Conservation (phyloP, 2,113 vertebrate genomes). For the Azemiops feae region DNA sequence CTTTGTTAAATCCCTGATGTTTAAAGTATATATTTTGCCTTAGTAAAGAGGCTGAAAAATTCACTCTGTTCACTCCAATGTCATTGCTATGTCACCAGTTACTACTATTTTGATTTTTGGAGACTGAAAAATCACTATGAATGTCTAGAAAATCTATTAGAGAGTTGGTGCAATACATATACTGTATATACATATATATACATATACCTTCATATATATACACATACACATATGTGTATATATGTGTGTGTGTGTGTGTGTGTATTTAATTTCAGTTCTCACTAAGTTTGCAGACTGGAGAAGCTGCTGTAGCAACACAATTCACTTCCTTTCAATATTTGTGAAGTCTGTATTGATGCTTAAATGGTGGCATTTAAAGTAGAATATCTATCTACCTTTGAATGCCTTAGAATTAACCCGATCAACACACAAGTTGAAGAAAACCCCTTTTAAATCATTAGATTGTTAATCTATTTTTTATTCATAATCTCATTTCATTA, state of each 20-base stretch:
- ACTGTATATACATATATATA: too few species aligned
- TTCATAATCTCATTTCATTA: not conserved
- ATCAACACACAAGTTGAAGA: constrained; percentile 9
- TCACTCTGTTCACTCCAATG: not conserved
- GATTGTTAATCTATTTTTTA: not conserved
- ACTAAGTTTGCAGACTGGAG: not conserved
- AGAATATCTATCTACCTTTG: constrained; percentile 7
- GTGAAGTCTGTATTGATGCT: constrained; percentile 33
- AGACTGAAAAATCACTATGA: not conserved
- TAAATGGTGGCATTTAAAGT: constrained; percentile 43
- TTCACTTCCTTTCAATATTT: constrained; percentile 28
- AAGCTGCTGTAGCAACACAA: not conserved
- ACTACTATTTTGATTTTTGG: not conserved
- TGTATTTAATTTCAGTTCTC: not conserved
- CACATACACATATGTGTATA: too few species aligned
- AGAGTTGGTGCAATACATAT: too few species aligned
- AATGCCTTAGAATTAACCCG: not conserved
- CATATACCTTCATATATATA: too few species aligned
- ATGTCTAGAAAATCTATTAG: not conserved
- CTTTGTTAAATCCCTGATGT: not conserved
- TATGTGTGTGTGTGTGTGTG: too few species aligned
- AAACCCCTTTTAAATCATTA: constrained; percentile 14
- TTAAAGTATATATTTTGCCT: not conserved
- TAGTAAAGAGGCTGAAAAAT: not conserved
- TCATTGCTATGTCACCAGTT: not conserved